Percentiles rank a stretch among this genome's conserved stretches.
Conservation (phyloP, 2,113 vertebrate genomes). For the Phrynosoma platyrhinos region DNA sequence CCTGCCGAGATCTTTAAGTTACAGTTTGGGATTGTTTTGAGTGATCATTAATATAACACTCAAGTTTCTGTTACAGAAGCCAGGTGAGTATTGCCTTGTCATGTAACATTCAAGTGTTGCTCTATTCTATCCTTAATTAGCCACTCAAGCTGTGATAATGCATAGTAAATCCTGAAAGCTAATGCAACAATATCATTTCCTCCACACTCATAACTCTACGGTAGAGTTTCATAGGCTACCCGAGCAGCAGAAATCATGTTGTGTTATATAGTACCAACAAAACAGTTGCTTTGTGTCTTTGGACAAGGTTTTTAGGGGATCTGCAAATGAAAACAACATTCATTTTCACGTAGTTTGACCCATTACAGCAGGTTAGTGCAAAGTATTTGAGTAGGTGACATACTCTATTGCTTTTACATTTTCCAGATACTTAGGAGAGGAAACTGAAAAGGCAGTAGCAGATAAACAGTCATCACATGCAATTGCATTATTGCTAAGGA, state of each 20-base stretch:
- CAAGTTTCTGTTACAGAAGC: conserved; percentile 8
- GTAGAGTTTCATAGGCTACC: conserved; percentile 42
- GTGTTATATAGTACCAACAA: conserved; percentile 24
- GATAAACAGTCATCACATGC: conserved; percentile 60
- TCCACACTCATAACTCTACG: conserved; percentile 45
- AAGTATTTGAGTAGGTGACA: conserved; percentile 57
- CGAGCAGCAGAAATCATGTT: conserved; percentile 45
- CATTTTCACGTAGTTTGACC: conserved; percentile 64
- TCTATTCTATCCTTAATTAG: conserved; percentile 54
- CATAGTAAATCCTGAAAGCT: conserved; percentile 39
- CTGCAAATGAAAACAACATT: conserved; percentile 50
- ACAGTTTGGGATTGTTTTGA: conserved; percentile 20
- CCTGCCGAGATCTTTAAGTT: background rate
- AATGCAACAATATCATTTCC: conserved; percentile 40
- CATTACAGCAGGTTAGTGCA: conserved; percentile 60
- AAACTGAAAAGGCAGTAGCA: conserved; percentile 64
- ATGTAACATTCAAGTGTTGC: conserved; percentile 44
- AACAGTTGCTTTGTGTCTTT: conserved; percentile 34
- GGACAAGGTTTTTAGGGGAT: conserved; percentile 27
- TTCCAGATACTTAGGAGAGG: conserved; percentile 66
- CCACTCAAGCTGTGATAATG: conserved; percentile 35
- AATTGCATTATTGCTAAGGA: conserved; percentile 67
- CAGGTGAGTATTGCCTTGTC: conserved; percentile 21
- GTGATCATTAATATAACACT: background rate
- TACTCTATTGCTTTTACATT: conserved; percentile 73